Evolutionary conservation across 2,113 vertebrate genomes (phyloP).

Genomic region (Rhagologus leucostigma): DNA sequence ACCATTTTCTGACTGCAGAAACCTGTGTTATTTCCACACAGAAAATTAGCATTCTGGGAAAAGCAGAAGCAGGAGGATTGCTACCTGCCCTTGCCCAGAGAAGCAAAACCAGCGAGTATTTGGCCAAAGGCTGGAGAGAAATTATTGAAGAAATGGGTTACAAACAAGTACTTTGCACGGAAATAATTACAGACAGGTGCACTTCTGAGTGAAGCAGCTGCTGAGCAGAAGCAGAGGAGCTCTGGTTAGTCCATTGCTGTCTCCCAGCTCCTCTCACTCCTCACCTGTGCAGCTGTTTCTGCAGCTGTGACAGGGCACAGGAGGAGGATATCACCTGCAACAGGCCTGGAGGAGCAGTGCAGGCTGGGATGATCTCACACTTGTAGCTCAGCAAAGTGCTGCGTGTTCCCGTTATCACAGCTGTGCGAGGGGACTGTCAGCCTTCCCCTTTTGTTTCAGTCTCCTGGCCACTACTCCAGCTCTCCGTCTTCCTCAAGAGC

Average conservation of each 20-base stretch:
- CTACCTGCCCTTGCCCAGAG: background rate
- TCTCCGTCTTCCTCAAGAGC: background rate
- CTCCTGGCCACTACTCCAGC: background rate
- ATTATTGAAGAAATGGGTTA: background rate
- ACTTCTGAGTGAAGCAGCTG: background rate
- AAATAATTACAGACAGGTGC: background rate
- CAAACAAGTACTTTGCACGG: background rate
- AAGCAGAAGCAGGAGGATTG: background rate
- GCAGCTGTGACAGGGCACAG: background rate
- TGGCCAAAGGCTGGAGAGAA: background rate
- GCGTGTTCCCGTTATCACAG: background rate
- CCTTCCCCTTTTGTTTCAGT: background rate
- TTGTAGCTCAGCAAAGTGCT: background rate
- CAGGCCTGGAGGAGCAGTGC: background rate
- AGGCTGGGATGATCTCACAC: background rate
- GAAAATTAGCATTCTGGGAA: background rate
- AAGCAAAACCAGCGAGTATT: background rate
- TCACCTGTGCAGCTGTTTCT: background rate
- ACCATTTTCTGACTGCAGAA: background rate
- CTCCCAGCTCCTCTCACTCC: background rate
- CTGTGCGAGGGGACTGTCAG: background rate
- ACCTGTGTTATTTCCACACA: background rate
- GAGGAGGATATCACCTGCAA: background rate
- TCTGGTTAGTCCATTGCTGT: background rate
- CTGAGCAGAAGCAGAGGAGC: background rate